A percentile compares a stretch with the other conserved stretches of the same genome.
Evolutionary conservation across 37 sponge, comb jelly and placozoan species (phyloP).

Genomic region (Mnemiopsis leidyi): DNA sequence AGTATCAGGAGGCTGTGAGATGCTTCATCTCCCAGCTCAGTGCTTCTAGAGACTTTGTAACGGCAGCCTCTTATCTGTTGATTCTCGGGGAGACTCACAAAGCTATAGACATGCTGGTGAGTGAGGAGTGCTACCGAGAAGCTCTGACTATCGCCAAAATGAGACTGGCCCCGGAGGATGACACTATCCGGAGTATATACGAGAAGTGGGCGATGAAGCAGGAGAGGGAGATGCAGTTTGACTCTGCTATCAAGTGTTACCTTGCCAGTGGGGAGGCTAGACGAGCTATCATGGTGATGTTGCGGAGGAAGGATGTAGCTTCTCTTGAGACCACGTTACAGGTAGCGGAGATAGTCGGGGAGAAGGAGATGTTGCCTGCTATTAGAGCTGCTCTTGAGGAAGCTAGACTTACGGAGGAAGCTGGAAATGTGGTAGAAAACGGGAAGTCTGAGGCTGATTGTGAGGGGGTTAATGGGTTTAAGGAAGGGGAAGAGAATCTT

Average conservation of each 20-base stretch:
- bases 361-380: conserved; percentile 15
- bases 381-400: background rate
- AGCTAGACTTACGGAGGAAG: background rate
- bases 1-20: conserved; percentile 16
- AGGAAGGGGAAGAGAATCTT: too few relatives aligned
- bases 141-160: conserved; percentile 43
- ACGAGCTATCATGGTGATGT: conserved; percentile 26
- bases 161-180: conserved; percentile 19
- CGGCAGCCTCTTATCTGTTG: conserved; percentile 10
- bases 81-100: background rate
- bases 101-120: background rate
- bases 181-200: background rate
- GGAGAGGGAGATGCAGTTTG: conserved; percentile 56
- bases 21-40: conserved; percentile 47
- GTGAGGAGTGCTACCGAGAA: conserved; percentile 39
- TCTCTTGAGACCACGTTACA: background rate
- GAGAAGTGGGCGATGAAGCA: conserved; percentile 3
- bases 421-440: too few relatives aligned
- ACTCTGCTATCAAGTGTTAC: conserved; percentile 56
- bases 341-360: background rate
- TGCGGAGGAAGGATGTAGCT: conserved; percentile 40
- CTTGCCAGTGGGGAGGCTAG: conserved; percentile 4
- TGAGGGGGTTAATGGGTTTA: background rate
- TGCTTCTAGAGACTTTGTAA: conserved; percentile 33
- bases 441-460: background rate